A percentile compares a stretch with the other conserved stretches of the same genome.
Evolutionary conservation across 1,140 invertebrate genomes (phyloP).

Genomic region (Cydia pomonella): DNA sequence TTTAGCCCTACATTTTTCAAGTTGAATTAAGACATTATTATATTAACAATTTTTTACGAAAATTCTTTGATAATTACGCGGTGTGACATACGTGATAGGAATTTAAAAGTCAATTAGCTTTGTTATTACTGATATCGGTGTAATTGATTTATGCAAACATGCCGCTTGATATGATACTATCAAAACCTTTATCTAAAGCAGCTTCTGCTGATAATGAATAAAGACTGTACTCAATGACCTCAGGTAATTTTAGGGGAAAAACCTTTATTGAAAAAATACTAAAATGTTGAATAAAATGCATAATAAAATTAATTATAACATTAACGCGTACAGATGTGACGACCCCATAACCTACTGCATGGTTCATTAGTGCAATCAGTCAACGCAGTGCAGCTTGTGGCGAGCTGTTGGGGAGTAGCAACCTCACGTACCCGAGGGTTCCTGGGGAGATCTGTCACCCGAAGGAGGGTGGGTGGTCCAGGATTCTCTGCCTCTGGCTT

Average conservation of each 20-base stretch:
- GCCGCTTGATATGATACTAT: constrained; percentile 9
- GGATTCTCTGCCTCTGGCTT: too few relatives aligned
- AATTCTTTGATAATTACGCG: not conserved
- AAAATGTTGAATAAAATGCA: too few relatives aligned
- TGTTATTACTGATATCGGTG: not conserved
- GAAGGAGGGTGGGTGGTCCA: too few relatives aligned
- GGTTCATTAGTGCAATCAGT: too few relatives aligned
- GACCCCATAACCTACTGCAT: too few relatives aligned
- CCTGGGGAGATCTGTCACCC: too few relatives aligned
- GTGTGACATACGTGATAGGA: not conserved
- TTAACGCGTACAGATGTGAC: too few relatives aligned
- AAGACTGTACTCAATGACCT: constrained; percentile 15
- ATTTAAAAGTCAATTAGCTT: not conserved
- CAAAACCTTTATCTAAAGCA: not conserved
- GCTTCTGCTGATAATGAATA: constrained; percentile 2
- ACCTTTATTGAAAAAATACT: not conserved
- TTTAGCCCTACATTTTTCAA: not conserved
- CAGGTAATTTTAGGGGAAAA: constrained; percentile 13
- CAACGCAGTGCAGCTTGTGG: too few relatives aligned
- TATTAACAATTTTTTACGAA: not conserved
- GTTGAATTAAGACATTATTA: not conserved
- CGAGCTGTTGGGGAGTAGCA: too few relatives aligned
- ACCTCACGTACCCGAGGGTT: too few relatives aligned
- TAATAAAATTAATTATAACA: too few relatives aligned
- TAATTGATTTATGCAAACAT: constrained; percentile 17